A percentile compares a stretch with the other conserved stretches of the same genome.
These are phyloP conservation scores for Ashinkailepas kermadecensis DNA, from an alignment of 2,888 invertebrate genomes.

Conservation along the genomic window DNA sequence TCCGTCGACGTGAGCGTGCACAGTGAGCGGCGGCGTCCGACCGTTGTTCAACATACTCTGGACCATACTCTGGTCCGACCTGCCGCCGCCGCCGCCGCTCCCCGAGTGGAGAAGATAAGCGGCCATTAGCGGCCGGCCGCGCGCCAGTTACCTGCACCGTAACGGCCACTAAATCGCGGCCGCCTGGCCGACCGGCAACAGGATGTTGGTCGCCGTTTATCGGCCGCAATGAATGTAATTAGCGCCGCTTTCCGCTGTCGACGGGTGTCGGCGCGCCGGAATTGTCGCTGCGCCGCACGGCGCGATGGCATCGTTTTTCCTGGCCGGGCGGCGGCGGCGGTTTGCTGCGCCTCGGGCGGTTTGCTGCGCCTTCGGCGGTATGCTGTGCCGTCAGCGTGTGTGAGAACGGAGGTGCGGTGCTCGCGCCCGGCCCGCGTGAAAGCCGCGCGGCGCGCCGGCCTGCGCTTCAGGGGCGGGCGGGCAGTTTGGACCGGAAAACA, in stretches of 20 bases:
- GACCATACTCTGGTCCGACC: neutral
- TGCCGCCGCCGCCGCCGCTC: neutral
- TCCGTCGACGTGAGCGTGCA: neutral
- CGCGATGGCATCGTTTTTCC: conserved; percentile 2
- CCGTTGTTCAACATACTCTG: neutral
- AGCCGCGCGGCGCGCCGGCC: no score
- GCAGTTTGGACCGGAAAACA: no score
- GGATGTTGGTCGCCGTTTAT: neutral
- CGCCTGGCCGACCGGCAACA: neutral
- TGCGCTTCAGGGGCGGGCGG: no score
- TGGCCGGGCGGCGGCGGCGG: neutral
- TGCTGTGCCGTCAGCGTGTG: neutral
- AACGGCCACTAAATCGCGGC: neutral
- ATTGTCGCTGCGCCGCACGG: neutral
- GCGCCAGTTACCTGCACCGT: neutral
- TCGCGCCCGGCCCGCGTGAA: no score
- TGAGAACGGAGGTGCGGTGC: no score
- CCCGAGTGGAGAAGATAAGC: neutral
- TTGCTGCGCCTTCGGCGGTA: neutral
- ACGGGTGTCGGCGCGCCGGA: neutral
- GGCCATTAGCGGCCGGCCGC: neutral
- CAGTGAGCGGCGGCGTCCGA: neutral
- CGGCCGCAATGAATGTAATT: neutral
- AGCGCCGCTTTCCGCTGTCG: conserved; percentile 7
- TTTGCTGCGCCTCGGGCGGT: neutral